phyloP scores from a whole-genome alignment of 2,113 vertebrate genomes.

The Mesoclemmys tuberculata region DNA sequence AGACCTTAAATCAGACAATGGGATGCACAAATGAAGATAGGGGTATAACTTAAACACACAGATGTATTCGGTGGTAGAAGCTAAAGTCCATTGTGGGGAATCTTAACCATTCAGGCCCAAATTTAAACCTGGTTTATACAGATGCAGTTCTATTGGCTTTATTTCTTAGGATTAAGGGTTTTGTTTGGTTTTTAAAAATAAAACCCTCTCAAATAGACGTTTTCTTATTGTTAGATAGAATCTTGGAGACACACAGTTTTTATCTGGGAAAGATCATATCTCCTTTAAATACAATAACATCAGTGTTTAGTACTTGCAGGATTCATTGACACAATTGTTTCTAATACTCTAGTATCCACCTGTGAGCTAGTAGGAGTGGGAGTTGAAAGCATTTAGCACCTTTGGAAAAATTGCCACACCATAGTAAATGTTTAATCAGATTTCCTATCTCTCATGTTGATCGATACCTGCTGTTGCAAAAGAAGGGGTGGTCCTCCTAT shows the following conservation, averaged over 20 bases:
- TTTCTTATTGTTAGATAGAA: not conserved
- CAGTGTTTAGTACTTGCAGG: not conserved
- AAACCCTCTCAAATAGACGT: not conserved
- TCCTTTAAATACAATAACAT: not conserved
- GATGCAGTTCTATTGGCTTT: not conserved
- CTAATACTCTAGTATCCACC: not conserved
- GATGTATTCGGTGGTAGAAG: not conserved
- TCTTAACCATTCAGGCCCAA: not conserved
- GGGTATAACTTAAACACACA: not conserved
- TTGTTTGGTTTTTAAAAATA: not conserved
- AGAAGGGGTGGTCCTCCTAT: not conserved
- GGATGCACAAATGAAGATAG: not conserved
- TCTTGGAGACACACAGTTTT: not conserved
- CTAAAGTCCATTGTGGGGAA: not conserved
- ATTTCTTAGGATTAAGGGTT: not conserved
- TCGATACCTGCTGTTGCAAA: not conserved
- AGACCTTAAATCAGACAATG: not conserved
- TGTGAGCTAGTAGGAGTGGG: not conserved
- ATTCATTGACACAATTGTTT: not conserved
- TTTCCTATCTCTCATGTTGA: not conserved
- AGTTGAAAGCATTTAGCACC: not conserved
- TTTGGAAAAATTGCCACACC: not conserved
- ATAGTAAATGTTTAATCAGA: not conserved
- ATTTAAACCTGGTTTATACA: not conserved
- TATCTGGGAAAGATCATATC: not conserved